Conservation (phyloP, 1,140 invertebrate species). For the Trigoniulus corallinus region DNA sequence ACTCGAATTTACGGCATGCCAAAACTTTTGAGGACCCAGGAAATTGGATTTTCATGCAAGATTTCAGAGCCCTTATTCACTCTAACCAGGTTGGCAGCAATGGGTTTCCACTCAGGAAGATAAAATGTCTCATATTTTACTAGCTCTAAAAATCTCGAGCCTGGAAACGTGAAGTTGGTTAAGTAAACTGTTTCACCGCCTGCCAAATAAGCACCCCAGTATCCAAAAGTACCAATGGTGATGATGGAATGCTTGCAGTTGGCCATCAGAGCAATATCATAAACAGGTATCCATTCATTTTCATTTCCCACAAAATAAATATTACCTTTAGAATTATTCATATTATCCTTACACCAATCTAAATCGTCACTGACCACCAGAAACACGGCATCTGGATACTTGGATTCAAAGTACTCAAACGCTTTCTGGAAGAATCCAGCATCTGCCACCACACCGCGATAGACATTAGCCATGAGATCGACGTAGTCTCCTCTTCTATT, state of each 20-base stretch:
- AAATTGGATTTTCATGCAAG: no score
- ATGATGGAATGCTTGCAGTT: no score
- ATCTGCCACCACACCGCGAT: constrained; percentile 30
- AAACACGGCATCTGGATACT: no score
- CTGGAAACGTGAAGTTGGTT: constrained; percentile 2
- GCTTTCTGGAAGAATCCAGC: no score
- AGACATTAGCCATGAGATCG: constrained; percentile 34
- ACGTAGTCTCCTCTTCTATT: constrained; percentile 41
- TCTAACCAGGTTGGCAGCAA: background rate
- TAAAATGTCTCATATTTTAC: background rate
- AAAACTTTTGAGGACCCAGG: no score
- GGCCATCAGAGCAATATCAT: constrained; percentile 41
- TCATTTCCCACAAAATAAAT: constrained; percentile 26
- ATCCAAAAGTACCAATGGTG: constrained; percentile 49
- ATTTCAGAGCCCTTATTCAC: no score
- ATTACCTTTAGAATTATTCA: constrained; percentile 16
- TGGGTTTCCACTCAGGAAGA: constrained; percentile 1
- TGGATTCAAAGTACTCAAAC: no score
- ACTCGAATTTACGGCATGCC: no score
- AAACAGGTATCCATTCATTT: constrained; percentile 36
- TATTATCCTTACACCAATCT: constrained; percentile 32
- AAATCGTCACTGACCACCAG: no score
- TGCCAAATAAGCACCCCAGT: constrained; percentile 44
- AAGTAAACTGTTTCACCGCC: constrained; percentile 29
- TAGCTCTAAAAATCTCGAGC: background rate